These are phyloP conservation scores for Hydriomena furcata DNA, from an alignment of 2,888 invertebrate genomes.

Conservation along the genomic window DNA sequence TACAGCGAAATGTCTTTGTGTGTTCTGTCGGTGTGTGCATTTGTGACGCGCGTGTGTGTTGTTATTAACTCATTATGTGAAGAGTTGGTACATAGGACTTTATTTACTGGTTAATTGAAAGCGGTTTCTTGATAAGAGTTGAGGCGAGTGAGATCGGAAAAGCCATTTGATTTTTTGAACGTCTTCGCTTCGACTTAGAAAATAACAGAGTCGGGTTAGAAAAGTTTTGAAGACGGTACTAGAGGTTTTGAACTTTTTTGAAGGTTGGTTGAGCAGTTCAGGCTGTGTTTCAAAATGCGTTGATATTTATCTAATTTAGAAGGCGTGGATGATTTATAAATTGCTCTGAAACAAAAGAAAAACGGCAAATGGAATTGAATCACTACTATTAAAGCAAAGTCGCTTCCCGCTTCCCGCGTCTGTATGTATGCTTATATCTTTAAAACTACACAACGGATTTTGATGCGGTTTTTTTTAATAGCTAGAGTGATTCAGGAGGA, in stretches of 20 bases:
- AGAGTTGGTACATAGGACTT: constrained; percentile 78
- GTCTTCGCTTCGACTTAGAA: constrained; percentile 13
- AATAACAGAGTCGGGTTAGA: constrained; percentile 11
- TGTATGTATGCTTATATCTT: too few species aligned
- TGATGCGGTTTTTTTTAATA: too few species aligned
- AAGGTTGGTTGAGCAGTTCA: constrained; percentile 27
- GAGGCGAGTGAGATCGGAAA: constrained; percentile 53
- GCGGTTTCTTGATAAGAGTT: constrained; percentile 74
- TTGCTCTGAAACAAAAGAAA: too few species aligned
- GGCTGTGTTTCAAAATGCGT: too few species aligned
- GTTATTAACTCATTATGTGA: constrained; percentile 83
- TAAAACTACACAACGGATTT: too few species aligned
- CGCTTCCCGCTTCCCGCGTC: too few species aligned
- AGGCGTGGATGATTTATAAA: too few species aligned
- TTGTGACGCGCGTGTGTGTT: constrained; percentile 65
- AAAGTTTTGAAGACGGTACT: constrained; percentile 21
- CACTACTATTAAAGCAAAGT: too few species aligned
- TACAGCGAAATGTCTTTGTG: constrained; percentile 63
- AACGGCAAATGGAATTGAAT: too few species aligned
- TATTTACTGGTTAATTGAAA: constrained; percentile 82
- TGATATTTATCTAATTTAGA: too few species aligned
- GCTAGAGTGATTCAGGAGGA: too few species aligned
- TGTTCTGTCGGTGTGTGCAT: constrained; percentile 58
- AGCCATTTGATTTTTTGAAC: constrained; percentile 28
- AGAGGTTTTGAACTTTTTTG: constrained; percentile 28